Evolutionary conservation across 2,888 invertebrate genomes (phyloP), one percentile per base, ranked within the genome.

Genomic region (Cheilosia urbana): DNA sequence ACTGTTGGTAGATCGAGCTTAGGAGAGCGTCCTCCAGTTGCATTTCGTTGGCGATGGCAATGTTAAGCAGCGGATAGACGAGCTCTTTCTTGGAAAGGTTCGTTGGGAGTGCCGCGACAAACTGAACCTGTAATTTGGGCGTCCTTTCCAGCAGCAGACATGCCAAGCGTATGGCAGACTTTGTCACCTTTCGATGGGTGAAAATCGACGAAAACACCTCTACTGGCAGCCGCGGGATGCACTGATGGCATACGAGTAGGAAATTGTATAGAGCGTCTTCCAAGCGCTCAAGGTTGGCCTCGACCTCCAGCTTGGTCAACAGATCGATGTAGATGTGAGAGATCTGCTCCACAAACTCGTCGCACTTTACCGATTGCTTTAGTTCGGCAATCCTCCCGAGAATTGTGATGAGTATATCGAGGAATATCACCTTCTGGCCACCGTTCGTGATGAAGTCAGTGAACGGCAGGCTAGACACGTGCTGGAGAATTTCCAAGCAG

Each of bases 181-280:
- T 95, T 69, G 93, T 93, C 15, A 94, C 89, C 80, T 93, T 93
- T n/a, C 92, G 88, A n/a, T 89, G 87, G 2, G 93, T 91, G 87
- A 95, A 93, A 77, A 94, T 93, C 60, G 93, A 92, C 85, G 92
- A 91, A 87, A 94, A 95, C 73, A 94, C 91, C 73, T 94, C 92
- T n/a, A 91, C 90, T 17, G 93, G 91, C 13, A 96, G 90, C 17
- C 91, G 89, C 15, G 91, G 89, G 4, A 95, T 93, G 88, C 93
- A 93, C 88, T 95, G 94, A 47, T 96, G 95, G 91, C 94, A 95
- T 65, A 92, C 92, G 78, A 93, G 90, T 19, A 96, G 92, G 90
- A 95, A 96, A 79, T 92, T 90, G 13, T 93, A 89, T 11, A 96
- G 89, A 2, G 93, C 90, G 5, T 90, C 91, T 87, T 95, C 95